A percentile compares a stretch with the other conserved stretches of the same genome.
Conservation (phyloP, 2,888 invertebrate genomes). For the Acronicta psi region DNA sequence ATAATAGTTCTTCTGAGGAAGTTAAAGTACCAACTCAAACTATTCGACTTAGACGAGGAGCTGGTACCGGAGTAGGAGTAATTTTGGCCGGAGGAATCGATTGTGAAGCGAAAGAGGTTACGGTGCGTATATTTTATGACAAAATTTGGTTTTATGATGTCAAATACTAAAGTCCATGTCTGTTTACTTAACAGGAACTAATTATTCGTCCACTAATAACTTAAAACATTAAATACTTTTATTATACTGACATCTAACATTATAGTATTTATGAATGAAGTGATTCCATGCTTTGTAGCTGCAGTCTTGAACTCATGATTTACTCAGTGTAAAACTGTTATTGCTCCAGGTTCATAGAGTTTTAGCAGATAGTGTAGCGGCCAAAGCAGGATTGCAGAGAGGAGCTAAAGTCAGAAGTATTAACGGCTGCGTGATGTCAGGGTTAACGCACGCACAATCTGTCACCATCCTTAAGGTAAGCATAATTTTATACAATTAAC, state of each 20-base stretch:
- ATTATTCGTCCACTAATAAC: no score
- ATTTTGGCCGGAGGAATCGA: constrained; percentile 96
- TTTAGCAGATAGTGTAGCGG: constrained; percentile 95
- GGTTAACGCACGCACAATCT: constrained; percentile 96
- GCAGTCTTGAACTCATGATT: no score
- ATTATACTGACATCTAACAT: no score
- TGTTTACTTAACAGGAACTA: no score
- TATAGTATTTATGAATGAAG: no score
- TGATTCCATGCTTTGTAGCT: no score
- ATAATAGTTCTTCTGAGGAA: constrained; percentile 59
- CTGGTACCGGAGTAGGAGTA: constrained; percentile 93
- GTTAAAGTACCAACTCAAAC: constrained; percentile 68
- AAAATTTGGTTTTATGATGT: no score
- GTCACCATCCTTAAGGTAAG: constrained; percentile 95
- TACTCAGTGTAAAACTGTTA: constrained; percentile 1
- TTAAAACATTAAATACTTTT: no score
- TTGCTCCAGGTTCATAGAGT: constrained; percentile 94
- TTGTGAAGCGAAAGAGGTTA: constrained; percentile 97
- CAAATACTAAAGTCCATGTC: no score
- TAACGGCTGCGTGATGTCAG: constrained; percentile 95
- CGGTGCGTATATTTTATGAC: constrained; percentile 87
- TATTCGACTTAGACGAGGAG: constrained; percentile 78
- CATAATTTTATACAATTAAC: background rate
- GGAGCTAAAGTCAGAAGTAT: constrained; percentile 97
- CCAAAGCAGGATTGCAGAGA: constrained; percentile 95